phyloP scores from a whole-genome alignment of 2,888 invertebrate species.

The Cosmopolites sordidus region DNA sequence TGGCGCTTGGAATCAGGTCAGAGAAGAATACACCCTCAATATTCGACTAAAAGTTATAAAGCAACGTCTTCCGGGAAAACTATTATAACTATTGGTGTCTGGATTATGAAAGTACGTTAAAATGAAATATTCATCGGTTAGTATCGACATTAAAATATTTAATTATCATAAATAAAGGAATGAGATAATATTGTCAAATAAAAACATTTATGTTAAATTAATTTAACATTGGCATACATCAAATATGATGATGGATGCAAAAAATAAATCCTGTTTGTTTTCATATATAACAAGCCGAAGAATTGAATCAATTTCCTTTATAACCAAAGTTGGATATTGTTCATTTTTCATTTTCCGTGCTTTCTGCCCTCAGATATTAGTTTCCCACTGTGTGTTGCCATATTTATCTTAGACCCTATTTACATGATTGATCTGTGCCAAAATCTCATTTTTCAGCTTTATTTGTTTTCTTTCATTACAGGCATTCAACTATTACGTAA shows the following conservation, averaged over 20 bases:
- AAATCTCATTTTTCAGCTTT: constrained; percentile 16
- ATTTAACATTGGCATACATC: no score
- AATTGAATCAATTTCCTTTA: constrained; percentile 17
- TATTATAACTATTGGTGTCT: no score
- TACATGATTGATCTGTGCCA: constrained; percentile 19
- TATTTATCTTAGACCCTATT: constrained; percentile 18
- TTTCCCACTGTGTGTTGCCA: constrained; percentile 13
- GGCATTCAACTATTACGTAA: constrained; percentile 8
- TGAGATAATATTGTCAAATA: no score
- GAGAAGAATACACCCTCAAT: no score
- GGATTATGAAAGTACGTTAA: no score
- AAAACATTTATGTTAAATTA: no score
- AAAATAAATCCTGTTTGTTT: neutral
- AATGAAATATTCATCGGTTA: no score
- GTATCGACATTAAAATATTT: no score
- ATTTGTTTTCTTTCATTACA: constrained; percentile 10
- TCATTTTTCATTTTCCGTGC: constrained; percentile 16
- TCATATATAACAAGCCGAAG: neutral
- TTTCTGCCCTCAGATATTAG: constrained; percentile 16
- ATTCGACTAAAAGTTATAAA: no score
- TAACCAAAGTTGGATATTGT: constrained; percentile 15
- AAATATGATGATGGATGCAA: neutral
- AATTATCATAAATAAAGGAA: no score
- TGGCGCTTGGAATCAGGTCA: no score
- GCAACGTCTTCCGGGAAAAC: no score